Evolutionary conservation across 2,888 invertebrate genomes (phyloP), one percentile per base, ranked within the genome.

Genomic region (Diarsia rubi): DNA sequence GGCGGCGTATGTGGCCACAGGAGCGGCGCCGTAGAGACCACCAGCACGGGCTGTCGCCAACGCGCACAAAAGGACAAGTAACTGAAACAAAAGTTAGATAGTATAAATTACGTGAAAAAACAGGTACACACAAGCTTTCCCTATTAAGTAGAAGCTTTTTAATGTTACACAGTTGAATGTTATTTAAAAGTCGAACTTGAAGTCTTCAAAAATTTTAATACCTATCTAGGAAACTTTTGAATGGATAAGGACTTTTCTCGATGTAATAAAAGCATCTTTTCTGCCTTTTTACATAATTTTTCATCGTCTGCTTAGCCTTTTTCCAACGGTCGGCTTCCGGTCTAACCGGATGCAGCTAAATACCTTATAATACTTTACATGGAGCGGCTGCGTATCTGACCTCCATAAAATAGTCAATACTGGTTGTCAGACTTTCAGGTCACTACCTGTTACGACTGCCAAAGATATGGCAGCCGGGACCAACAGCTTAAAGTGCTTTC

Each of bases 41-140:
- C 97, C 97, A 84, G 97, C 97, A 88, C 94, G 96, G 86, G 96
- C 97, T 68, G 95, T 94, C 73, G 97, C 97, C 92, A 97, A 93
- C 83, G 96, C 93, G 89, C 97, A 95, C 91, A 96, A 95, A 86
- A 97, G 92, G 77, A 97, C 93, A 89, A 97, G 88, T 86, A 97
- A 93, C 97, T 94, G 93, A 42, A 92, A 93, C 73, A 83, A 82
- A 64, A 85, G 69, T 0, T 70, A 78, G 73, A 45, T 19, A 4
- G 19, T 37, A 27, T 63, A 12, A 66, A 16, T 47, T 31, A 69
- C 31, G 79, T 0, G 19, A 63, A 52, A 0, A 31, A 3, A 12
- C 42, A n/a, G 16, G 4, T 11, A n/a, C 2, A 49, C 31, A 66
- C 8, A 31, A 16, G 9, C 2, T 47, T 19, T 72, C 1, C 24